Conservation (phyloP, 2,113 vertebrate genomes). For the Varanus komodoensis region DNA sequence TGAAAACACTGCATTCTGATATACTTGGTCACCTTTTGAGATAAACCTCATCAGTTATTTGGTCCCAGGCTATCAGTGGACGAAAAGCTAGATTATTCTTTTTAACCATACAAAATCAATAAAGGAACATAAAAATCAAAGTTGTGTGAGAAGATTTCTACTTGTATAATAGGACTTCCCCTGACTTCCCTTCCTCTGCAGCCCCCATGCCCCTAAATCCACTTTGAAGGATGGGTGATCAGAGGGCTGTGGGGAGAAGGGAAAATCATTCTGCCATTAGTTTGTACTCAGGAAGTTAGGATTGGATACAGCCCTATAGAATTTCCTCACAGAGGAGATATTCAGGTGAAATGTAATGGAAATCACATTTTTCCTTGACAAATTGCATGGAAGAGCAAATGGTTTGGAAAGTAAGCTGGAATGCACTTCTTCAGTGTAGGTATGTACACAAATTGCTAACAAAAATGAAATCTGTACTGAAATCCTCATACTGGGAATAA, state of each 20-base stretch:
- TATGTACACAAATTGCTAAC: not conserved
- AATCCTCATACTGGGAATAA: not conserved
- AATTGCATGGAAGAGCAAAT: not conserved
- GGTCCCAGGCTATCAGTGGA: not conserved
- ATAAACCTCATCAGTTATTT: not conserved
- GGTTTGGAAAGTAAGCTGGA: not conserved
- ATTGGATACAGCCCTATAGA: not conserved
- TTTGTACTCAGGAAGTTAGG: too few relatives aligned
- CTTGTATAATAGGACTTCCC: too few relatives aligned
- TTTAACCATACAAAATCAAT: constrained; percentile 13
- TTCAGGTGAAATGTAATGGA: constrained; percentile 7
- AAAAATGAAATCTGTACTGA: not conserved
- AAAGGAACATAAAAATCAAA: too few relatives aligned
- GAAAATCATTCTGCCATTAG: too few relatives aligned
- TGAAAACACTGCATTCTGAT: not conserved
- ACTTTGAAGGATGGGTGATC: too few relatives aligned
- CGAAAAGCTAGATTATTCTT: not conserved
- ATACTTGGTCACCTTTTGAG: constrained; percentile 4
- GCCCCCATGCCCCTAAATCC: too few relatives aligned
- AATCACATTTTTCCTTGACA: not conserved
- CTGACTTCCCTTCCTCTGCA: too few relatives aligned
- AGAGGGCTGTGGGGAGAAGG: too few relatives aligned
- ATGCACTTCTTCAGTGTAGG: not conserved
- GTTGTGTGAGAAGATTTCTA: not conserved
- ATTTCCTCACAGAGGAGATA: not conserved